A percentile compares a stretch with the other conserved stretches of the same genome.
Evolutionary conservation across 2,113 vertebrate genomes (phyloP).

Genomic region (Peromyscus leucopus): DNA sequence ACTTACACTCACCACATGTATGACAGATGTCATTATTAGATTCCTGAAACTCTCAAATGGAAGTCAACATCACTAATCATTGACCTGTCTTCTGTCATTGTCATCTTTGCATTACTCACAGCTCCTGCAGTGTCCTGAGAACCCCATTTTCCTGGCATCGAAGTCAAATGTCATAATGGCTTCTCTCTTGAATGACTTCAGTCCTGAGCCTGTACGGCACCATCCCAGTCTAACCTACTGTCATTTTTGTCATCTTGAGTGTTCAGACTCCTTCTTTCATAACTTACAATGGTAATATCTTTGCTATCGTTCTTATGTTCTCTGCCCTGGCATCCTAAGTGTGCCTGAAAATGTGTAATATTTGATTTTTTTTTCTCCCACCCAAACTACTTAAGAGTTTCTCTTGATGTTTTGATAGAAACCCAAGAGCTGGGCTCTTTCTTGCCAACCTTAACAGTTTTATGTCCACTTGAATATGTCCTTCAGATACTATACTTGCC

Average conservation of each 20-base stretch:
- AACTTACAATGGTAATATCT: background rate
- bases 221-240: background rate
- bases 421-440: background rate
- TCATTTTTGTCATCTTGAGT: background rate
- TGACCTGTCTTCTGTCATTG: background rate
- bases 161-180: background rate
- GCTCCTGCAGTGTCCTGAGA: background rate
- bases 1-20: background rate
- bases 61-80: background rate
- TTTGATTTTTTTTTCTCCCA: background rate
- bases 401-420: background rate
- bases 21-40: background rate
- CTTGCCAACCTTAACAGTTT: background rate
- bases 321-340: background rate
- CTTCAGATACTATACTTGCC: background rate
- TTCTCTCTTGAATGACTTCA: background rate
- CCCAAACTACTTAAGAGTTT: background rate
- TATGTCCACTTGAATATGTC: background rate
- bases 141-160: background rate
- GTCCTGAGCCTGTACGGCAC: background rate
- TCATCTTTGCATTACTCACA: background rate
- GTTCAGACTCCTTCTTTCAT: background rate
- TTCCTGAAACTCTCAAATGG: background rate
- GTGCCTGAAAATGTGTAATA: background rate
- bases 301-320: background rate